phyloP scores from a whole-genome alignment of 1,140 invertebrate genomes.

The Luehdorfia chinensis region DNA sequence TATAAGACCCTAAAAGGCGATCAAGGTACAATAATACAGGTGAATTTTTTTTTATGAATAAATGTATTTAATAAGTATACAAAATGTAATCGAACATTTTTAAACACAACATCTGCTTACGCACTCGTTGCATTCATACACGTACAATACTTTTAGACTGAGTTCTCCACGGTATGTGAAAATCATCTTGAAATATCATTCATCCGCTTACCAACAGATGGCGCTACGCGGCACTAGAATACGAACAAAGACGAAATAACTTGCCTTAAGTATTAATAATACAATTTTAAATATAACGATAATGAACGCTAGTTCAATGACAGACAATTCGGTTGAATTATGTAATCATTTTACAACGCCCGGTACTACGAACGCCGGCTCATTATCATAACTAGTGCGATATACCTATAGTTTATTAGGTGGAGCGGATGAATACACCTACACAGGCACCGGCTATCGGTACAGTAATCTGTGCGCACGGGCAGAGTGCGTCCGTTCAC shows the following conservation, averaged over 20 bases:
- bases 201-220: conserved; percentile 29
- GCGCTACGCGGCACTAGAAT: conserved; percentile 16
- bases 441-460: conserved; percentile 39
- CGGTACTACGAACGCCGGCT: neutral
- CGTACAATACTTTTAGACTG: no score
- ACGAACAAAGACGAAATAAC: no score
- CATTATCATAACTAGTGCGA: conserved; percentile 21
- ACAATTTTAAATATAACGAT: no score
- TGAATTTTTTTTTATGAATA: no score
- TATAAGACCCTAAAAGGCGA: no score
- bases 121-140: no score
- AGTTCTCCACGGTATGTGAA: no score
- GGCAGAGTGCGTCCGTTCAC: conserved; percentile 48
- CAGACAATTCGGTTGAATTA: neutral
- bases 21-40: no score
- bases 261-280: no score
- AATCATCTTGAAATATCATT: neutral
- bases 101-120: no score
- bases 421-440: conserved; percentile 51
- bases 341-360: neutral
- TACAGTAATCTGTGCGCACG: conserved; percentile 40
- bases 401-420: conserved; percentile 22
- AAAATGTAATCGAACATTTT: no score
- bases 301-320: neutral
- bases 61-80: no score